A percentile compares a stretch with the other conserved stretches of the same genome.
Conservation (phyloP, 2,797 vertebrate species). For the Gadopsis marmoratus region DNA sequence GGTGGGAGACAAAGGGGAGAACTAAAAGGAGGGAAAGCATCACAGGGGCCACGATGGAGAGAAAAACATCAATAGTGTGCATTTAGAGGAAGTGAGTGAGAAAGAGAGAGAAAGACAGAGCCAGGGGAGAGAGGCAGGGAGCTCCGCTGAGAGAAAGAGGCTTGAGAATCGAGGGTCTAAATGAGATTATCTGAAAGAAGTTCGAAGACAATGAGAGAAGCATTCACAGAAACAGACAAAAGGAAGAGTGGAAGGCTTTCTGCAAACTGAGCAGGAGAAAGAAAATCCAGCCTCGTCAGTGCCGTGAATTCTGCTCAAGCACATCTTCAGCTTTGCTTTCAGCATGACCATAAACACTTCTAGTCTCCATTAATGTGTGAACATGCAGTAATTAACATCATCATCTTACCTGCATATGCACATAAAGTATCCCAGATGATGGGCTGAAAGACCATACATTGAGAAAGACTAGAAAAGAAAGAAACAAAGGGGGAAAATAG, state of each 20-base stretch:
- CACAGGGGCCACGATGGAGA: constrained; percentile 76
- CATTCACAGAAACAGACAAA: constrained; percentile 73
- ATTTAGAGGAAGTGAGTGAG: constrained; percentile 72
- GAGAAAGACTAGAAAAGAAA: constrained; percentile 1
- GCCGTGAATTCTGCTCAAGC: constrained; percentile 40
- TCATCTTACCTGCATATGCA: constrained; percentile 36
- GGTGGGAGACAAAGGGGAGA: constrained; percentile 77
- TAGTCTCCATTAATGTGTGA: constrained; percentile 46
- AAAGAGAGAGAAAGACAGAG: constrained; percentile 67
- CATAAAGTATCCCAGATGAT: constrained; percentile 36
- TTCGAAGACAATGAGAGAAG: constrained; percentile 77
- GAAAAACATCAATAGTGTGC: constrained; percentile 80
- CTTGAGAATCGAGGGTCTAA: constrained; percentile 78
- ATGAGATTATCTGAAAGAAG: constrained; percentile 83
- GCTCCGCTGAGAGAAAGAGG: constrained; percentile 67
- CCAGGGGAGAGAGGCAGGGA: constrained; percentile 68
- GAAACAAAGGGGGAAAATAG: not conserved
- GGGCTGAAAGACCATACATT: not conserved
- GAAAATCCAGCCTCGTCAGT: constrained; percentile 39
- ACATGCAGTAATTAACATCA: constrained; percentile 33
- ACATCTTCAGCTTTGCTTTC: constrained; percentile 57
- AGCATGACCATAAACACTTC: constrained; percentile 45
- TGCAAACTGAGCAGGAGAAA: constrained; percentile 52
- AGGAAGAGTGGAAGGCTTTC: constrained; percentile 66
- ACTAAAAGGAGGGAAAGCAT: constrained; percentile 78